Percentiles rank a stretch among this genome's conserved stretches.
Conservation (phyloP, 2,113 vertebrate genomes). For the Gallinago paraguaiae region DNA sequence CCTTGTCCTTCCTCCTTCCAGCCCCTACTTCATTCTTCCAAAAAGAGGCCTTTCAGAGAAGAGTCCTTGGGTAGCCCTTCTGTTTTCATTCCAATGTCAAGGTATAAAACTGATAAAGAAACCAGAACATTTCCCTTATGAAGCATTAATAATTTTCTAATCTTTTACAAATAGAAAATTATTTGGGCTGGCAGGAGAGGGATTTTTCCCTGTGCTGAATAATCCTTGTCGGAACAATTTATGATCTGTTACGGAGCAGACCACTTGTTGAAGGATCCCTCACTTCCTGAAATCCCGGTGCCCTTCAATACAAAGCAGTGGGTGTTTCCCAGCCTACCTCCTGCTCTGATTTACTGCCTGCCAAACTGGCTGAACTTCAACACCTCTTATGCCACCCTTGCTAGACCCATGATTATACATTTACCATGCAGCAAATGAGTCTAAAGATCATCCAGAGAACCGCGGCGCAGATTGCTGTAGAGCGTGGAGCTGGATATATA, state of each 20-base stretch:
- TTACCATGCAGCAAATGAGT: not conserved
- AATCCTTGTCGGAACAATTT: not conserved
- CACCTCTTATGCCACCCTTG: not conserved
- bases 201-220: not conserved
- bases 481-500: rapidly evolving
- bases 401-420: not conserved
- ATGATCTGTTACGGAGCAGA: not conserved
- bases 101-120: not conserved
- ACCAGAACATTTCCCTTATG: not conserved
- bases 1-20: not conserved
- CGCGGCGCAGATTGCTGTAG: not conserved
- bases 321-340: not conserved
- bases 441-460: not conserved
- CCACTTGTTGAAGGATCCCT: not conserved
- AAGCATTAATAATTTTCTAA: not conserved
- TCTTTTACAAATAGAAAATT: not conserved
- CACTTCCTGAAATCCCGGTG: not conserved
- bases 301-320: not conserved
- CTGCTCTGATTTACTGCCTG: rapidly evolving
- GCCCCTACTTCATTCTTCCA: not conserved
- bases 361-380: not conserved
- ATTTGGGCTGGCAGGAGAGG: not conserved
- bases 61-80: not conserved
- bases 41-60: not conserved
- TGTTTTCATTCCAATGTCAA: not conserved